Conservation (phyloP, 2,888 invertebrate species). For the Nomada hirtipes region DNA sequence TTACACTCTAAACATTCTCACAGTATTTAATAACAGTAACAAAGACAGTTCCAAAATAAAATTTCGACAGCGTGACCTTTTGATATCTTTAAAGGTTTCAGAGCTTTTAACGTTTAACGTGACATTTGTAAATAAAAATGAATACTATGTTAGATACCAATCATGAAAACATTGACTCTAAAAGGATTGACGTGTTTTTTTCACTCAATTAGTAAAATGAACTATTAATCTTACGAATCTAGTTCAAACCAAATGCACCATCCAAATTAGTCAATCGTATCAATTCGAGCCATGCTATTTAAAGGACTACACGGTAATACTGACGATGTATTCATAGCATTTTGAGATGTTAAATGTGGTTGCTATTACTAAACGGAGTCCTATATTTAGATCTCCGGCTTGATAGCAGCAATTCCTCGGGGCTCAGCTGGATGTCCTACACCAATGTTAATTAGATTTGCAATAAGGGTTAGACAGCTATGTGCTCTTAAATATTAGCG, state of each 20-base stretch:
- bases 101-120: too few species aligned
- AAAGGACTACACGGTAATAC: not conserved
- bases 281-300: not conserved
- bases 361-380: constrained; percentile 1
- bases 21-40: too few species aligned
- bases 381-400: constrained; percentile 11
- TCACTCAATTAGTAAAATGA: too few species aligned
- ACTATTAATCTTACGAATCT: too few species aligned
- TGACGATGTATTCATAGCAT: not conserved
- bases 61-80: too few species aligned
- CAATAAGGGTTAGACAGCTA: constrained; percentile 4
- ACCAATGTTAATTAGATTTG: constrained; percentile 16
- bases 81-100: too few species aligned
- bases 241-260: not conserved
- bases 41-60: too few species aligned
- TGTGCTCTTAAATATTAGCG: not conserved
- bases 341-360: constrained; percentile 6
- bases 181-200: too few species aligned
- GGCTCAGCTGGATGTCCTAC: not conserved
- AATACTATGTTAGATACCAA: too few species aligned
- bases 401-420: not conserved
- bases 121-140: too few species aligned
- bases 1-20: too few species aligned
- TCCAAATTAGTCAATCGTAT: not conserved
- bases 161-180: too few species aligned